Conservation (phyloP, 2,888 invertebrate species). For the Nomada hirtipes region DNA sequence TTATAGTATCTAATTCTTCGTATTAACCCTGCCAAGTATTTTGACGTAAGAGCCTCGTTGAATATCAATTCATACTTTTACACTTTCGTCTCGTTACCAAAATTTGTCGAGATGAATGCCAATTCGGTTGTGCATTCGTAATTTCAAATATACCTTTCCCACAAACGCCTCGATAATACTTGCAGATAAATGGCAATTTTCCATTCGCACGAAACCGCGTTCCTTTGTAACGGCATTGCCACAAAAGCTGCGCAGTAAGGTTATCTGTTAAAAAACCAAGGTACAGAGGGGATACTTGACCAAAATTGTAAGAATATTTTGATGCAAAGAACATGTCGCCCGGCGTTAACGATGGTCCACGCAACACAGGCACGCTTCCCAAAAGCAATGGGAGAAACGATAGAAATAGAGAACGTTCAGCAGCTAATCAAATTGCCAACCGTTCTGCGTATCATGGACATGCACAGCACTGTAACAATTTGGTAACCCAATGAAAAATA, state of each 20-base stretch:
- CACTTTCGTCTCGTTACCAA: slow-evolving; percentile 36
- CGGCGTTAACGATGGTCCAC: slow-evolving; percentile 77
- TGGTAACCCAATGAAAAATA: slow-evolving; percentile 71
- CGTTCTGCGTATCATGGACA: slow-evolving; percentile 67
- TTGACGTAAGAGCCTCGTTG: slow-evolving; percentile 74
- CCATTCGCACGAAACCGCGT: not conserved
- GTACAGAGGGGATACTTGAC: slow-evolving; percentile 27
- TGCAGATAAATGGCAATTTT: slow-evolving; percentile 36
- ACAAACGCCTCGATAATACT: slow-evolving; percentile 23
- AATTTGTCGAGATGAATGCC: slow-evolving; percentile 21
- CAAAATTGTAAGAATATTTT: slow-evolving; percentile 39
- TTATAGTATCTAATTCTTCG: slow-evolving; percentile 71
- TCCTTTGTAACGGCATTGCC: slow-evolving; percentile 11
- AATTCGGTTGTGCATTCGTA: slow-evolving; percentile 32
- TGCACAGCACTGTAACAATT: slow-evolving; percentile 77
- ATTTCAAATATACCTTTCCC: slow-evolving; percentile 19
- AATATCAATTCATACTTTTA: slow-evolving; percentile 51
- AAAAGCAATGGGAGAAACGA: slow-evolving; percentile 80
- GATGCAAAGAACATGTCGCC: slow-evolving; percentile 74
- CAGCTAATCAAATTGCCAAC: slow-evolving; percentile 70
- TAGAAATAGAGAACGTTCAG: slow-evolving; percentile 77
- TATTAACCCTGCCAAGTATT: slow-evolving; percentile 73
- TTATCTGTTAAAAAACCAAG: slow-evolving; percentile 47
- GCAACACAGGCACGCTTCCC: slow-evolving; percentile 81
- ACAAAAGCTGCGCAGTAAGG: slow-evolving; percentile 46